Evolutionary conservation across 2,888 invertebrate genomes (phyloP).

Genomic region (Lathronympha strigana): DNA sequence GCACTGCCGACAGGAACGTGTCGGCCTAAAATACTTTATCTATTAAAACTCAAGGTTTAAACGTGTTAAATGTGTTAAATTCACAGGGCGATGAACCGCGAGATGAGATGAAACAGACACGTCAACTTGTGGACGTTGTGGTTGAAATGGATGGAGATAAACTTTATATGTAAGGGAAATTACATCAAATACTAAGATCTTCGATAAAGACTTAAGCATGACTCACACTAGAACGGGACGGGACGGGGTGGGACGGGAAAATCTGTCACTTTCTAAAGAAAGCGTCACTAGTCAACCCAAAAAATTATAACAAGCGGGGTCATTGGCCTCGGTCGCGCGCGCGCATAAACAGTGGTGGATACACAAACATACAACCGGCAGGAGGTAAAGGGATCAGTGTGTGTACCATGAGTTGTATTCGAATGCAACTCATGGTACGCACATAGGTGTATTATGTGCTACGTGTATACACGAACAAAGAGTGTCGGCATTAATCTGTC

Average conservation of each 20-base stretch:
- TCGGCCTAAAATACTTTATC: conserved; percentile 9
- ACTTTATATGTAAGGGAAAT: too few species aligned
- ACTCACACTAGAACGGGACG: too few species aligned
- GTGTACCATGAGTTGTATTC: too few species aligned
- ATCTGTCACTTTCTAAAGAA: too few species aligned
- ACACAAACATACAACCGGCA: conserved; percentile 22
- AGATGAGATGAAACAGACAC: conserved; percentile 25
- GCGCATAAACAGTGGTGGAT: conserved; percentile 32
- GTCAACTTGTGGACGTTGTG: not conserved
- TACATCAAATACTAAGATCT: too few species aligned
- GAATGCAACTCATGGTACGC: too few species aligned
- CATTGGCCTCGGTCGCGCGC: not conserved
- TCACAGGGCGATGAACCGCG: conserved; percentile 14
- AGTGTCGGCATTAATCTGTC: too few species aligned
- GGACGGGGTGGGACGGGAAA: too few species aligned
- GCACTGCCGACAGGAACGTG: not conserved
- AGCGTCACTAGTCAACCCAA: not conserved
- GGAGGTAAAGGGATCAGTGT: not conserved
- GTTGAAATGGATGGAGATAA: too few species aligned
- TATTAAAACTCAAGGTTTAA: conserved; percentile 21
- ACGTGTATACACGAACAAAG: too few species aligned
- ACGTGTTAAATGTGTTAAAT: conserved; percentile 23
- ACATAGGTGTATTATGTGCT: too few species aligned
- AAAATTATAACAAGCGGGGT: not conserved
- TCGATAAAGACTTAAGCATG: too few species aligned